Evolutionary conservation across 2,888 invertebrate genomes (phyloP), one percentile per base, ranked within the genome.

Genomic region (Pollenia amentaria): DNA sequence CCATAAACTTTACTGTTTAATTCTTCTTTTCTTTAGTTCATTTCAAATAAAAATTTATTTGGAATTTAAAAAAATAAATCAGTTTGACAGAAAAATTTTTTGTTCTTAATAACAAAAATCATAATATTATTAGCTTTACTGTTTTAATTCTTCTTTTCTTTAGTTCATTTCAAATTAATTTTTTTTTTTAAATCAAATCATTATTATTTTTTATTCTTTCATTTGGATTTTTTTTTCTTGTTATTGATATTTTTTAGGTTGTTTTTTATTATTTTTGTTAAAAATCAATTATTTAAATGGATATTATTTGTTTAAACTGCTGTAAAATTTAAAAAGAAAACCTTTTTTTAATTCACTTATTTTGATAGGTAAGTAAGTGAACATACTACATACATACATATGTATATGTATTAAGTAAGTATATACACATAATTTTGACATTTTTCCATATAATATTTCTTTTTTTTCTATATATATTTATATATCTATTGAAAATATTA

Each of bases 231-330:
- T 16, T 42, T 8, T 67, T 78, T 53, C 6, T 53, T 64, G 16
- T 40, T 40, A 11, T 51, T 69, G 29, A 57, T 16, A 14, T 16
- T 16, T 48, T 9, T 64, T 48, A 44, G 11, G 16, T 21, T 21
- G 42, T 11, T 9, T 67, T 77, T 67, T 53, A 29, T 46, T 6
- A 14, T 69, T 80, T 80, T 46, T 89, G 84, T 79, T 88, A 88
- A 82, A 72, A 87, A 72, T 77, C 78, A 85, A 84, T 88, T 89
- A 80, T 89, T 85, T 69, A 67, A 79, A 51, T 42, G 40, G 55
- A 10, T 55, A 44, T 29, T 44, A 2, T 48, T 44, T 72, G 6
- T 29, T 64, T 55, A 21, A 40, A 12, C 42, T 38, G 7, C 38
- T 51, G n/a, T 10, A 21, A 55, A 46, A 21, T 8, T 21, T 53